Evolutionary conservation across 2,113 vertebrate species (phyloP).

Genomic region (Hyla sarda): DNA sequence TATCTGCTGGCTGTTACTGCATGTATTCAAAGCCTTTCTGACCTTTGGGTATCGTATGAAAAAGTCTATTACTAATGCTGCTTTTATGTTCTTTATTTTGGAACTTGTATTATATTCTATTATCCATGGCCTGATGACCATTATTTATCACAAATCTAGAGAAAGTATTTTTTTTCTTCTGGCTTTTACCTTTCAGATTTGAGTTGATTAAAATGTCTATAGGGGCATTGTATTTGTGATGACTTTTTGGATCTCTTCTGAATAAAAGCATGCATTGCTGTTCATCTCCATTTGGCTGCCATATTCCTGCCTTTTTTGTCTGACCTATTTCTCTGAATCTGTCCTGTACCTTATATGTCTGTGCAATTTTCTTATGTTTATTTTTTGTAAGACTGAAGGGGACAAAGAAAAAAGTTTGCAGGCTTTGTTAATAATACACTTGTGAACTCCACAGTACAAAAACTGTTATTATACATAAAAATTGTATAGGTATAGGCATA

Average conservation of each 20-base stretch:
- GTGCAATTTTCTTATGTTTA: background rate
- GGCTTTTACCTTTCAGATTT: background rate
- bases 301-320: background rate
- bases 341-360: background rate
- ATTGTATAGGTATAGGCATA: too few relatives aligned
- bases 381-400: background rate
- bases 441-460: too few relatives aligned
- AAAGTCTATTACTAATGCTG: slow-evolving; percentile 19
- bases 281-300: background rate
- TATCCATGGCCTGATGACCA: background rate
- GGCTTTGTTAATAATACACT: background rate
- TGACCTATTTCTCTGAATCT: background rate
- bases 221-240: background rate
- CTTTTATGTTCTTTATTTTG: background rate
- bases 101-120: background rate
- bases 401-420: background rate
- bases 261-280: background rate
- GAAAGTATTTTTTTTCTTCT: background rate
- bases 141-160: background rate
- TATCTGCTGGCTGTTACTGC: slow-evolving; percentile 9
- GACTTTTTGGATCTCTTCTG: background rate
- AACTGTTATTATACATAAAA: too few relatives aligned
- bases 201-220: background rate
- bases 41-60: slow-evolving; percentile 21
- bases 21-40: slow-evolving; percentile 16